phyloP scores from a whole-genome alignment of 1,140 invertebrate genomes.

The Parasteatoda tepidariorum region DNA sequence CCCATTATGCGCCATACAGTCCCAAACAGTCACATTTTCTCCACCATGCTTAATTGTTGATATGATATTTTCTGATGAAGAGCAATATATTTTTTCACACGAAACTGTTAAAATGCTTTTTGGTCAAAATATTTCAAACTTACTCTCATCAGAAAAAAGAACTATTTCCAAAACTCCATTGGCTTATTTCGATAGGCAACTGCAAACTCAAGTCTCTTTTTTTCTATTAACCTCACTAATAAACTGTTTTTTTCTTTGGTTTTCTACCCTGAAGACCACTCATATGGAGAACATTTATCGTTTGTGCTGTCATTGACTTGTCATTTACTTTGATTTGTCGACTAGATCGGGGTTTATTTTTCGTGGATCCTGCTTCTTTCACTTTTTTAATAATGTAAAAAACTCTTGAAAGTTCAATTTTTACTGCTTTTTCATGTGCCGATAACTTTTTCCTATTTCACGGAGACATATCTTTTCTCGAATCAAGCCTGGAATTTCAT shows the following conservation, averaged over 20 bases:
- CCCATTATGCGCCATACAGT: background rate
- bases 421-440: background rate
- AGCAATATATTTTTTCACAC: too few relatives aligned
- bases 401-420: background rate
- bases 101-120: too few relatives aligned
- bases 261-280: background rate
- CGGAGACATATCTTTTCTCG: background rate
- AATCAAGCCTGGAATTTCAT: background rate
- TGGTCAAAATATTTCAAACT: background rate
- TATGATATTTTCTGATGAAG: background rate
- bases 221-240: background rate
- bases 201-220: background rate
- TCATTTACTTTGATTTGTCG: background rate
- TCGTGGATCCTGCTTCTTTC: background rate
- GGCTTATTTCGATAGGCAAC: background rate
- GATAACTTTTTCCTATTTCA: background rate
- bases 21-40: background rate
- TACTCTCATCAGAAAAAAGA: background rate
- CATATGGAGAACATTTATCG: background rate
- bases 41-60: background rate
- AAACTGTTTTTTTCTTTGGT: background rate
- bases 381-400: background rate
- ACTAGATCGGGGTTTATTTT: background rate
- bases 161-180: background rate
- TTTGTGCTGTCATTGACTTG: background rate